These are phyloP conservation scores for Uromys caudimaculatus DNA, from an alignment of 2,797 vertebrate species.

Conservation along the genomic window DNA sequence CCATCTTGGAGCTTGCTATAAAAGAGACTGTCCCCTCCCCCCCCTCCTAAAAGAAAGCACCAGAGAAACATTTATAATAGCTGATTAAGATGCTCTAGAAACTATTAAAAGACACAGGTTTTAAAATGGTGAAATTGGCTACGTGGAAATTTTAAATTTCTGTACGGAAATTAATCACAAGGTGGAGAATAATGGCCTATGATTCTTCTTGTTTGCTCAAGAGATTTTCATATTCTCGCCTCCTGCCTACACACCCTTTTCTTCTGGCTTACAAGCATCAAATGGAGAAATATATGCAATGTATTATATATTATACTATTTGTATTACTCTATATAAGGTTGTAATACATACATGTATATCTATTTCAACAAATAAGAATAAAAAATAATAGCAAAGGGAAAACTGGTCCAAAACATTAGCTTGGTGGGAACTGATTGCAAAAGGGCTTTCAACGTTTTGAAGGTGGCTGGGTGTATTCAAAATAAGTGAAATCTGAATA, in stretches of 20 bases:
- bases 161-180: constrained; percentile 42
- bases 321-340: background rate
- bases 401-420: constrained; percentile 39
- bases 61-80: constrained; percentile 5
- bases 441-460: constrained; percentile 7
- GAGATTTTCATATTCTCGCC: background rate
- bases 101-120: background rate
- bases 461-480: background rate
- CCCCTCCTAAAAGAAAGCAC: constrained; percentile 25
- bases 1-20: too few relatives aligned
- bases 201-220: background rate
- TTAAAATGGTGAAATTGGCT: background rate
- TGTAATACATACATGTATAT: background rate
- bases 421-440: constrained; percentile 22
- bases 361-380: constrained; percentile 30
- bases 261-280: constrained; percentile 5
- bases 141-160: constrained; percentile 34
- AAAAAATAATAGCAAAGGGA: constrained; percentile 40
- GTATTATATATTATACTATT: background rate
- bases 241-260: background rate
- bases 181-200: background rate
- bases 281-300: background rate
- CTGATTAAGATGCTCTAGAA: background rate
- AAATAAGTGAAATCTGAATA: background rate
- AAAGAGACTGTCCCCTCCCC: too few relatives aligned